A percentile compares a stretch with the other conserved stretches of the same genome.
phyloP scores from a whole-genome alignment of 1,140 invertebrate species.

The Metaphire vulgaris region DNA sequence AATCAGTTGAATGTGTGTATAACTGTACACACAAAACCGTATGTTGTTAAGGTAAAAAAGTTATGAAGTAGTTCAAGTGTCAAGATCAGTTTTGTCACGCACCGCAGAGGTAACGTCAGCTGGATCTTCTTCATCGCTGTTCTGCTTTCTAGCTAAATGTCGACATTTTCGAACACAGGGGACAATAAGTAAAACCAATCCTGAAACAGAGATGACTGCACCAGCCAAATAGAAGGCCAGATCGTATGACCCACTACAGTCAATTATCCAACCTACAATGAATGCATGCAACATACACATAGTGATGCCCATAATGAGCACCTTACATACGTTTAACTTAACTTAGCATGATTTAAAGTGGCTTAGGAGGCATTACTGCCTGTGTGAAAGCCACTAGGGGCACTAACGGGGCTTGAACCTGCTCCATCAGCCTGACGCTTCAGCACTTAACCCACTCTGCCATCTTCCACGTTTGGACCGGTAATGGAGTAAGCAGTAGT shows the following conservation, averaged over 20 bases:
- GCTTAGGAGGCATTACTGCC: no score
- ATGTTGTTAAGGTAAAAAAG: no score
- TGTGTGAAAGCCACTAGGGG: no score
- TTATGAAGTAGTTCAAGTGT: no score
- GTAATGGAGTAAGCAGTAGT: not conserved
- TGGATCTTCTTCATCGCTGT: not conserved
- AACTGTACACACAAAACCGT: no score
- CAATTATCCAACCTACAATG: slow-evolving; percentile 23
- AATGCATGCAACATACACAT: not conserved
- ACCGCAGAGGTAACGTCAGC: no score
- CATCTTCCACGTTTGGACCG: not conserved
- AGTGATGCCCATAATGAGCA: not conserved
- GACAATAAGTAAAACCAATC: slow-evolving; percentile 22
- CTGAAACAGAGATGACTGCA: slow-evolving; percentile 19
- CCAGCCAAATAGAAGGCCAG: slow-evolving; percentile 22
- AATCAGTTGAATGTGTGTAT: no score
- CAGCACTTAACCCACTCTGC: no score
- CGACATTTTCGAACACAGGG: slow-evolving; percentile 17
- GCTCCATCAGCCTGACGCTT: no score
- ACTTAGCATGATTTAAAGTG: no score
- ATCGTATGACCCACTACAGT: slow-evolving; percentile 25
- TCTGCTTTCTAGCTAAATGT: slow-evolving; percentile 6
- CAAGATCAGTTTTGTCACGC: no score
- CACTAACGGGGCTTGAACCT: no score
- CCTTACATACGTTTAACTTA: not conserved